phyloP scores from a whole-genome alignment of 2,888 invertebrate species.

The Sympetrum striolatum region DNA sequence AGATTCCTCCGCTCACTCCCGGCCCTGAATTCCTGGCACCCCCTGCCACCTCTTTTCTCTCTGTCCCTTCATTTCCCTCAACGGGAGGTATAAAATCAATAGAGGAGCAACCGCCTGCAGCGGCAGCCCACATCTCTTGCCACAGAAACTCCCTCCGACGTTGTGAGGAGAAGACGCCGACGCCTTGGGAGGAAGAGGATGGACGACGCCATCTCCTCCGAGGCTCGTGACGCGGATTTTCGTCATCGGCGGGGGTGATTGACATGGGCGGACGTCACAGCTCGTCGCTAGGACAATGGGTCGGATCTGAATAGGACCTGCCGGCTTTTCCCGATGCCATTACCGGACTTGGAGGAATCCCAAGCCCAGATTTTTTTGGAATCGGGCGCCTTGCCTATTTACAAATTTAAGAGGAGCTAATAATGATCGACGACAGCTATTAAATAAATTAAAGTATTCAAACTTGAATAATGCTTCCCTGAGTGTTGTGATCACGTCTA shows the following conservation, averaged over 20 bases:
- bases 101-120: slow-evolving; percentile 32
- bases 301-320: not conserved
- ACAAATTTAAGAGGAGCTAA: no score
- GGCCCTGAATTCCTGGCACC: not conserved
- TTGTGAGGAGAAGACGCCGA: not conserved
- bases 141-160: not conserved
- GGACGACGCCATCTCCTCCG: not conserved
- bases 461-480: no score
- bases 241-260: no score
- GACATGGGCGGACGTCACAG: no score
- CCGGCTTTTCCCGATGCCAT: not conserved
- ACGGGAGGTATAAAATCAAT: slow-evolving; percentile 43
- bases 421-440: no score
- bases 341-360: not conserved
- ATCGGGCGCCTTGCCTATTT: no score
- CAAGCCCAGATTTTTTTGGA: no score
- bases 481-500: no score
- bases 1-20: not conserved
- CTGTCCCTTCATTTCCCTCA: slow-evolving; percentile 34
- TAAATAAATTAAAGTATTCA: no score
- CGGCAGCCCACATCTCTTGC: not conserved
- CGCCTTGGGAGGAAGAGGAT: not conserved
- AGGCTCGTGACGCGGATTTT: no score
- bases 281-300: no score
- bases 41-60: slow-evolving; percentile 9